phyloP scores from a whole-genome alignment of 2,797 vertebrate species.

The Coranthus polyacanthus region DNA sequence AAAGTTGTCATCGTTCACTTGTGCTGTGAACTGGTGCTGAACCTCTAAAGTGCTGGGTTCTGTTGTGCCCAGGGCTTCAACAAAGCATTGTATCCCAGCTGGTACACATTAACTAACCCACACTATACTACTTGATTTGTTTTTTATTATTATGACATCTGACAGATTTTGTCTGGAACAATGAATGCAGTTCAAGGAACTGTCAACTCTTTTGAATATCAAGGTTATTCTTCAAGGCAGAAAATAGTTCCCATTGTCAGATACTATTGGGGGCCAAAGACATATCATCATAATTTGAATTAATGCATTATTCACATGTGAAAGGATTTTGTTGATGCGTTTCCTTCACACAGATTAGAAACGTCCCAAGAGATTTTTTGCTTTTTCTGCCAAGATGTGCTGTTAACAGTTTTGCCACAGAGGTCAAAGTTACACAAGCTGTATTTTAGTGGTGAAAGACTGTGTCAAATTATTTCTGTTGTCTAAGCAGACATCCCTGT shows the following conservation, averaged over 20 bases:
- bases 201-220: slow-evolving; percentile 57
- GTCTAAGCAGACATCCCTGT: slow-evolving; percentile 5
- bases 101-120: slow-evolving; percentile 64
- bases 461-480: slow-evolving; percentile 3
- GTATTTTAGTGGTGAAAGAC: slow-evolving; percentile 16
- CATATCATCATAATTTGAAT: slow-evolving; percentile 53
- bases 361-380: background rate
- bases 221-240: slow-evolving; percentile 63
- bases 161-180: slow-evolving; percentile 69
- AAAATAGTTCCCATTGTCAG: slow-evolving; percentile 51
- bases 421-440: background rate
- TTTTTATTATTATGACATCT: slow-evolving; percentile 59
- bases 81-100: slow-evolving; percentile 57
- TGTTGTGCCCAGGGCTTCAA: slow-evolving; percentile 48
- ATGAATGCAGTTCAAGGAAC: slow-evolving; percentile 53
- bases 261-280: slow-evolving; percentile 30
- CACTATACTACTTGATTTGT: slow-evolving; percentile 46
- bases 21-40: slow-evolving; percentile 56
- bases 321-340: slow-evolving; percentile 28
- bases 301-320: slow-evolving; percentile 43
- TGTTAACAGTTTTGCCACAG: background rate
- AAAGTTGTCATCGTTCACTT: slow-evolving; percentile 35
- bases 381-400: slow-evolving; percentile 22
- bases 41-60: slow-evolving; percentile 46
- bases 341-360: slow-evolving; percentile 12